A percentile compares a stretch with the other conserved stretches of the same genome.
These are phyloP conservation scores for Drosophila persimilis DNA, from an alignment of 1,140 invertebrate species.

Conservation along the genomic window DNA sequence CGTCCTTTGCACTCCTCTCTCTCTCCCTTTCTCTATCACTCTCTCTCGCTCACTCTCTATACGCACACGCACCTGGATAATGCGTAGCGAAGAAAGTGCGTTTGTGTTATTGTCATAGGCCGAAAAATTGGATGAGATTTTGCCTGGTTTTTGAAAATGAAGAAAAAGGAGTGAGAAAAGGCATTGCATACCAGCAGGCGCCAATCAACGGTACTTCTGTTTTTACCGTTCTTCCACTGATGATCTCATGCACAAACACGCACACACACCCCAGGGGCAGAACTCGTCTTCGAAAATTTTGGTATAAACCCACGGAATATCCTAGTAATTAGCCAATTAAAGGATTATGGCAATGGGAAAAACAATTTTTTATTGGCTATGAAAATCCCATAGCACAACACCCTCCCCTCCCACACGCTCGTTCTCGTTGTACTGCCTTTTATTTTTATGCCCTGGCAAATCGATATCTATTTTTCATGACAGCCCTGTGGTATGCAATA, in stretches of 20 bases:
- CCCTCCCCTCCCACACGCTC: slow-evolving; percentile 1
- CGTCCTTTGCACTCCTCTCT: neutral
- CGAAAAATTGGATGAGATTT: slow-evolving; percentile 58
- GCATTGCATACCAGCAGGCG: slow-evolving; percentile 74
- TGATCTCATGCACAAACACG: slow-evolving; percentile 67
- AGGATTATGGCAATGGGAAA: slow-evolving; percentile 14
- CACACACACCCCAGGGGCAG: slow-evolving; percentile 1
- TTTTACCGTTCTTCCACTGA: slow-evolving; percentile 45
- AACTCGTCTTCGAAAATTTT: neutral
- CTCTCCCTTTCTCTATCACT: slow-evolving; percentile 9
- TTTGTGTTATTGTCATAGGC: slow-evolving; percentile 65
- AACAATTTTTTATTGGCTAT: slow-evolving; percentile 27
- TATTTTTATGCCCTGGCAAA: slow-evolving; percentile 49
- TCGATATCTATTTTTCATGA: slow-evolving; percentile 76
- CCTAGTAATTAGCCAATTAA: slow-evolving; percentile 50
- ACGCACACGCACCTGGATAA: slow-evolving; percentile 70
- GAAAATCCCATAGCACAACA: slow-evolving; percentile 3
- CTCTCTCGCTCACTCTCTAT: slow-evolving; percentile 44
- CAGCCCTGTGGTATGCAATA: slow-evolving; percentile 75
- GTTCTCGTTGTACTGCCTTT: slow-evolving; percentile 12
- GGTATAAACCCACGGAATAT: slow-evolving; percentile 8
- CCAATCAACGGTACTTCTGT: slow-evolving; percentile 2
- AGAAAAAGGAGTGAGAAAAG: slow-evolving; percentile 48
- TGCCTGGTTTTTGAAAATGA: slow-evolving; percentile 21
- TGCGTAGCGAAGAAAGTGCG: slow-evolving; percentile 74